Base-by-base conservation (phyloP, 2,888 invertebrate genomes). In the Halictus quadricinctus region DNA sequence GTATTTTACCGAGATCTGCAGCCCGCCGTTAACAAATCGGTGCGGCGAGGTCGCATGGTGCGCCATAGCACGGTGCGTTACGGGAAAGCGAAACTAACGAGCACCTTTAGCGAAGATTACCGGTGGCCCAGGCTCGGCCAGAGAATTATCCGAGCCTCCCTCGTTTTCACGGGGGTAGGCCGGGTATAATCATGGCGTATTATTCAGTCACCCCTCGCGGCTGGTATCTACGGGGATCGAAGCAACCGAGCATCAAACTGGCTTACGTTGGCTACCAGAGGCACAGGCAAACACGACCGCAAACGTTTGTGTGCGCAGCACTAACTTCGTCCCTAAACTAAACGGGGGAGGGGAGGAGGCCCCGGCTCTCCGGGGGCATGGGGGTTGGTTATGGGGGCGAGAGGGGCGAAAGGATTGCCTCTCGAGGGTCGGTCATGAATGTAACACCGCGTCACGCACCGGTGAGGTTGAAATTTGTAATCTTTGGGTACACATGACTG, bases 201-300 rank as follows among this genome's bases (percentile, higher is more conserved):
- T 92, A 91, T 91, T 89, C 88, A 86, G 88, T 84, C 85, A 89
- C 89, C 90, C 91, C 83, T 85, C 78, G 90, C 54, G 54, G 87
- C 84, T 88, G 89, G 90, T 92, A 93, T 92, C 92, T 91, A 88
- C 86, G 86, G 86, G 92, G 91, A 93, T 93, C 91, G 91, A 90
- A 87, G 91, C 93, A 93, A 91, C 90, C 92, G 90, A 92, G 91
- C 94, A 91, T 93, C 93, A 94, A 94, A 94, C 93, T 94, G 93
- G 94, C 93, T 93, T 92, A 94, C 89, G 92, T 91, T 91, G 90
- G 88, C 90, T 91, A 91, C 86, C 82, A 83, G 81, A 86, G 79
- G 79, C 76, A 76, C 90, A 88, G 88, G 90, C 88, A 88, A 91
- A 91, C 88, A 90, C 89, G 84, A 91, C 92, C 92, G 88, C 92